Evolutionary conservation across 2,888 invertebrate species (phyloP).

Genomic region (Andrena bucephala): DNA sequence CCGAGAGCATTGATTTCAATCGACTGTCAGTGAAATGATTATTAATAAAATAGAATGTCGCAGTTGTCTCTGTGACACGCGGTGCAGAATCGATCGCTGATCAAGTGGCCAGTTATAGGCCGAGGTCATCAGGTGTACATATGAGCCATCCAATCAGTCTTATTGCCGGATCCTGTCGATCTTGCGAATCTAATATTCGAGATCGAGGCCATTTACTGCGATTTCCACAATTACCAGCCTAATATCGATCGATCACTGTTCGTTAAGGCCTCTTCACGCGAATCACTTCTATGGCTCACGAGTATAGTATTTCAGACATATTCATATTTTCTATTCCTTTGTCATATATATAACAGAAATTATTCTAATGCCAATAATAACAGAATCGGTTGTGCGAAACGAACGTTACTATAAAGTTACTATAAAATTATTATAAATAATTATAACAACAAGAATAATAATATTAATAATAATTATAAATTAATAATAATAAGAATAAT

Average conservation of each 20-base stretch:
- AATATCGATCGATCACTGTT: slow-evolving; percentile 10
- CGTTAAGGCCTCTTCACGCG: neutral
- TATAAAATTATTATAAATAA: too few species aligned
- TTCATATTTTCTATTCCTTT: too few species aligned
- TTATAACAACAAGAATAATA: too few species aligned
- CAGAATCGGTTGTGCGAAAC: too few species aligned
- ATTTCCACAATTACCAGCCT: slow-evolving; percentile 16
- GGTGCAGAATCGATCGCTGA: slow-evolving; percentile 48
- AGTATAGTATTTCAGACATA: too few species aligned
- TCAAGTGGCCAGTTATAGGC: slow-evolving; percentile 59
- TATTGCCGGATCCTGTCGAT: slow-evolving; percentile 48
- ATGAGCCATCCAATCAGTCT: slow-evolving; percentile 51
- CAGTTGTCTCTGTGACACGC: slow-evolving; percentile 4
- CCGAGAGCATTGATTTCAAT: slow-evolving; percentile 22
- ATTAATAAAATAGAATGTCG: slow-evolving; percentile 55
- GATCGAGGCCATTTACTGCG: slow-evolving; percentile 51
- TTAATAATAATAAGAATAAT: too few species aligned
- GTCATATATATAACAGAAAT: too few species aligned
- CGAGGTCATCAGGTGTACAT: slow-evolving; percentile 65
- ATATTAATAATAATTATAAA: too few species aligned
- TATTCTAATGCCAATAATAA: too few species aligned
- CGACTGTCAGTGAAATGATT: slow-evolving; percentile 26
- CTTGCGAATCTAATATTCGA: slow-evolving; percentile 62
- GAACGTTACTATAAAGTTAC: too few species aligned
- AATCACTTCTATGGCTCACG: too few species aligned